phyloP scores from a whole-genome alignment of 2,113 vertebrate genomes.

The Dermatemys mawii region DNA sequence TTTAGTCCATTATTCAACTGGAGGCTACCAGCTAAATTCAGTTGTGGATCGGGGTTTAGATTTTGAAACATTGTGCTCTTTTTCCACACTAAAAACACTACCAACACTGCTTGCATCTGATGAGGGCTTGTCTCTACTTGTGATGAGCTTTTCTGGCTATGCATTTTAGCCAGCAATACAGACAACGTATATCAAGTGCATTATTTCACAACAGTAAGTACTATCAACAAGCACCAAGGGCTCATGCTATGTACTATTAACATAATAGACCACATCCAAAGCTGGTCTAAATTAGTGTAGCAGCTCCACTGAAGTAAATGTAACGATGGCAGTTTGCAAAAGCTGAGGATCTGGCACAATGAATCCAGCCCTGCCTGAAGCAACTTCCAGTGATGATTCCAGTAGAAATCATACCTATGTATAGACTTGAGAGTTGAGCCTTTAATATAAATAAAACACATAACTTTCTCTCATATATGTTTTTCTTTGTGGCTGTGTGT shows the following conservation, averaged over 20 bases:
- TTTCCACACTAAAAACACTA: neutral
- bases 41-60: neutral
- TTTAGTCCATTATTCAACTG: neutral
- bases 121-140: neutral
- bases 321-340: neutral
- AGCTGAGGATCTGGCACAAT: neutral
- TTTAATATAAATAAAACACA: neutral
- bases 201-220: neutral
- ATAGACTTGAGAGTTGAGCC: neutral
- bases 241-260: neutral
- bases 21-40: neutral
- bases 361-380: neutral
- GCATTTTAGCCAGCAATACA: neutral
- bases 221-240: neutral
- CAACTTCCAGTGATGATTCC: neutral
- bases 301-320: too few species aligned
- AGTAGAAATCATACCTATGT: neutral
- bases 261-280: neutral
- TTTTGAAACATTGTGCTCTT: neutral
- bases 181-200: neutral
- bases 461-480: neutral
- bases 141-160: neutral
- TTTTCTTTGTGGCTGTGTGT: too few species aligned
- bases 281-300: neutral
- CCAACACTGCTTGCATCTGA: neutral